Evolutionary conservation across 2,797 vertebrate species (phyloP), one percentile per base, ranked within the genome.

Genomic region (Chloroceryle amazona): DNA sequence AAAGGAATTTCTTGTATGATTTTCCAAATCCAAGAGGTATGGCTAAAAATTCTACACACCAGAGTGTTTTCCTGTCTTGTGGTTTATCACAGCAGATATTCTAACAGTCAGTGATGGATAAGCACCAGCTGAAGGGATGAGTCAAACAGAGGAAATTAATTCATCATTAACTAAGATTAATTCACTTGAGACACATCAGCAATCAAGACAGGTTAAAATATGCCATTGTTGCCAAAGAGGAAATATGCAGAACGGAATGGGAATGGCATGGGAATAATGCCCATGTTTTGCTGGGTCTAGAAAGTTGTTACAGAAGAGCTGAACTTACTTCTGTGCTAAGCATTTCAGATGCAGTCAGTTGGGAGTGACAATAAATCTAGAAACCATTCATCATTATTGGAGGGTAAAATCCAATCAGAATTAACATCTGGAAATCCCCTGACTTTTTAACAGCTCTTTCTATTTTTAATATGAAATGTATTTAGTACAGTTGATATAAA

Each of bases 61-160:
- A 74, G 33, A 75, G 39, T 6, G 7, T 46, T 93, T 94, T 61
- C n/a, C 46, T 84, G 23, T 81, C 31, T 76, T 86, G 54, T 76
- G 49, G 39, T 92, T 96, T 92, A 80, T 66, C 54, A 61, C 35
- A 49, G 15, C 70, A 90, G 44, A 37, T 73, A 54, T 71, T 91
- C 46, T 79, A 79, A 61, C n/a, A 65, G 52, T 23, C 70, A 70
- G 26, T 65, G 66, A 58, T 72, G 54, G 33, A 86, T 88, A 73
- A 22, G 49, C 20, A 86, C 70, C 78, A 96, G 73, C 81, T 28
- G 14, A 58, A 95, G 62, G 25, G 12, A 71, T 91, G 93, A 86
- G 52, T 96, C 94, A 94, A 93, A 58, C 25, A 72, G 47, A 94
- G 74, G 65, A 96, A 96, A 94, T 96, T 80, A 95, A 97, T 97